Evolutionary conservation across 2,888 invertebrate genomes (phyloP).

Genomic region (Drosophila greeni): DNA sequence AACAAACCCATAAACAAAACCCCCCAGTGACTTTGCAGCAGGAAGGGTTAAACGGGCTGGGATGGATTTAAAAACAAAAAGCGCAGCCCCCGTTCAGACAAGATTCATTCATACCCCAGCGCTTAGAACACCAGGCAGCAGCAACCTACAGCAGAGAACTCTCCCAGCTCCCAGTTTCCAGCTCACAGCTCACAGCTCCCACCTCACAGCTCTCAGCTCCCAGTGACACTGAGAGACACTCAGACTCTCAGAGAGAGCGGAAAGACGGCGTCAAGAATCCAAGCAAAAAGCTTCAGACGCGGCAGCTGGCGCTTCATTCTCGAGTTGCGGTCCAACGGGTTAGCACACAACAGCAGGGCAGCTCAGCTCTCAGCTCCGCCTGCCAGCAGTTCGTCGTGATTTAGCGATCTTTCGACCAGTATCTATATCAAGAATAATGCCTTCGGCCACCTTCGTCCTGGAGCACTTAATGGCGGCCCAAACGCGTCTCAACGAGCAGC

Average conservation of each 20-base stretch:
- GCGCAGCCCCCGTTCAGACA: conserved; percentile 53
- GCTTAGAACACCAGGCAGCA: conserved; percentile 70
- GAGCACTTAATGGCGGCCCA: conserved; percentile 77
- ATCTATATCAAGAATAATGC: conserved; percentile 66
- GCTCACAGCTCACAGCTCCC: too few relatives aligned
- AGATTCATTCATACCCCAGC: conserved; percentile 75
- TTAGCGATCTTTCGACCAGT: background rate
- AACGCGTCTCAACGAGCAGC: conserved; percentile 56
- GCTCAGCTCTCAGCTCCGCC: conserved; percentile 14
- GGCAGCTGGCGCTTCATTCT: conserved; percentile 67
- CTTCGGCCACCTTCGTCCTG: conserved; percentile 77
- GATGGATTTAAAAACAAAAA: conserved; percentile 65
- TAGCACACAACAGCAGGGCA: conserved; percentile 33
- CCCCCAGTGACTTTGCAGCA: conserved; percentile 3
- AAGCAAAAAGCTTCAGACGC: conserved; percentile 67
- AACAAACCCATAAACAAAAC: conserved; percentile 13
- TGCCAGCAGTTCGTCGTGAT: conserved; percentile 11
- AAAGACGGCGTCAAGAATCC: conserved; percentile 29
- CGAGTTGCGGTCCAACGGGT: conserved; percentile 63
- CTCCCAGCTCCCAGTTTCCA: too few relatives aligned
- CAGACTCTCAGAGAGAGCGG: conserved; percentile 15
- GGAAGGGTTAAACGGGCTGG: conserved; percentile 30
- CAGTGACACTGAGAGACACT: too few relatives aligned
- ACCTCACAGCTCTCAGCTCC: too few relatives aligned
- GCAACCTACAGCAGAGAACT: conserved; percentile 8